Evolutionary conservation across 2,797 vertebrate species (phyloP).

Genomic region (Cirrhinus mrigala): DNA sequence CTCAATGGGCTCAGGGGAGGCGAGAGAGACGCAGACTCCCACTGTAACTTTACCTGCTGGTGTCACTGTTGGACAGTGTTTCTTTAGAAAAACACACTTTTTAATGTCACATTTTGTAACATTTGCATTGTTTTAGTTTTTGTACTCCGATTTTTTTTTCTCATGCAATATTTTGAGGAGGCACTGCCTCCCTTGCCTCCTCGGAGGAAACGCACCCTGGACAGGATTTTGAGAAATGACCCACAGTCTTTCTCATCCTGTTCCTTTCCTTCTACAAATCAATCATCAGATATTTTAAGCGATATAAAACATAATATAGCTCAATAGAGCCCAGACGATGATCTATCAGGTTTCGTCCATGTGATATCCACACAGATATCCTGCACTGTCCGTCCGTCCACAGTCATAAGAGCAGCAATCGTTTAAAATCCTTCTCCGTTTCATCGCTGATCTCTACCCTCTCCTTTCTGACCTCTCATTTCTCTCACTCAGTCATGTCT

Average conservation of each 20-base stretch:
- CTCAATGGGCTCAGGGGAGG: no score
- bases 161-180: no score
- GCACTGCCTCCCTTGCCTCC: no score
- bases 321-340: slow-evolving; percentile 24
- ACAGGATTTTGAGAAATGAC: slow-evolving; percentile 6
- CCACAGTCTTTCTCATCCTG: neutral
- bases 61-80: no score
- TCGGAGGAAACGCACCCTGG: neutral
- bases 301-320: slow-evolving; percentile 38
- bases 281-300: slow-evolving; percentile 22
- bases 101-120: no score
- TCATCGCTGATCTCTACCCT: slow-evolving; percentile 67
- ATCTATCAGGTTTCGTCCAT: slow-evolving; percentile 40
- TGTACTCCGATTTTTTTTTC: no score
- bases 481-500: slow-evolving; percentile 51
- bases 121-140: no score
- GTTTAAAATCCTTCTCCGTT: slow-evolving; percentile 27
- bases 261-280: slow-evolving; percentile 57
- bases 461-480: slow-evolving; percentile 68
- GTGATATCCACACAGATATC: slow-evolving; percentile 26
- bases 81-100: no score
- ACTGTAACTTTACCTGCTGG: no score
- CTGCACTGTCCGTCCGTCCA: slow-evolving; percentile 25
- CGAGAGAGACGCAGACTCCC: no score
- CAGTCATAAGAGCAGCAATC: slow-evolving; percentile 27